phyloP scores from a whole-genome alignment of 2,797 vertebrate genomes.

The Bradypodion pumilum region DNA sequence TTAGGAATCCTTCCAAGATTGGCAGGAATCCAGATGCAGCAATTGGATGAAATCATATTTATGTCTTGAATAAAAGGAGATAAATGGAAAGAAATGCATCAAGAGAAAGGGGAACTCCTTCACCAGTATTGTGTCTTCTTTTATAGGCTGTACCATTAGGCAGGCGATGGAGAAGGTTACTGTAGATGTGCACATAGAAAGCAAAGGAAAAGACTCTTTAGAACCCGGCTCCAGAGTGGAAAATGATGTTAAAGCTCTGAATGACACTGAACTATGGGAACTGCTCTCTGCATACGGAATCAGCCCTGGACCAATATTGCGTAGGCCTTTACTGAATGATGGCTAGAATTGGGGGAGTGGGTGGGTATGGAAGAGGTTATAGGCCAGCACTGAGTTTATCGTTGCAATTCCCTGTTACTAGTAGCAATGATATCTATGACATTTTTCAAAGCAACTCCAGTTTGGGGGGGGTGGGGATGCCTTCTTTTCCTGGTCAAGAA shows the following conservation, averaged over 20 bases:
- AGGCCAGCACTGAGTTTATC: not conserved
- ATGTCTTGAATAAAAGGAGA: not conserved
- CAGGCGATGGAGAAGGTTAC: constrained; percentile 36
- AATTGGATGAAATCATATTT: not conserved
- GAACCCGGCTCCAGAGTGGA: constrained; percentile 48
- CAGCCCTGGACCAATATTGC: constrained; percentile 83
- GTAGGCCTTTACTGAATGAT: constrained; percentile 62
- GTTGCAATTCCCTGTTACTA: not conserved
- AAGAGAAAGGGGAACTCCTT: not conserved
- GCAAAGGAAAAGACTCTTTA: not conserved
- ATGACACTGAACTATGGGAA: constrained; percentile 77
- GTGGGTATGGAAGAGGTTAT: not conserved
- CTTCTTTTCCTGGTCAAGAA: not conserved
- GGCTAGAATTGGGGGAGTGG: not conserved
- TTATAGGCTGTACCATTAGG: constrained; percentile 30
- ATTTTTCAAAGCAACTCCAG: not conserved
- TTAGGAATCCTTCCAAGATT: constrained; percentile 10
- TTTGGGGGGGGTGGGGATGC: not conserved
- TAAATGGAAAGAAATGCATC: not conserved
- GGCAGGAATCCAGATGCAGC: not conserved
- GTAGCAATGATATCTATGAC: not conserved
- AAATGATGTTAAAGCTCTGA: constrained; percentile 74
- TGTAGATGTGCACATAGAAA: not conserved
- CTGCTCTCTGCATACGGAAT: constrained; percentile 77
- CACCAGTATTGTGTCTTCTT: constrained; percentile 17